Base-by-base conservation (phyloP, 2,888 invertebrate species). In the Drosophila testacea region DNA sequence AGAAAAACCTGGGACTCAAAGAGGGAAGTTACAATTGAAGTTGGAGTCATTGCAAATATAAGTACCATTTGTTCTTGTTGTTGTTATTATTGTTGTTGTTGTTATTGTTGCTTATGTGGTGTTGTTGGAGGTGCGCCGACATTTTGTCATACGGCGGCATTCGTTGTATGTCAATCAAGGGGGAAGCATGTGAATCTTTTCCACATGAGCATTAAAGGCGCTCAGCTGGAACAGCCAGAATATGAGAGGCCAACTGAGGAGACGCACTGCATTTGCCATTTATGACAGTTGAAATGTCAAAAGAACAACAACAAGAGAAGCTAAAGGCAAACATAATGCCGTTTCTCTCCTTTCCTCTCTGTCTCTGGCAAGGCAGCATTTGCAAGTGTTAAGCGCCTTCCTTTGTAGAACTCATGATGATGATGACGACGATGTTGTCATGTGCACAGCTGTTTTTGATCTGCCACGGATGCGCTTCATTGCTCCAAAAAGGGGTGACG, bases 211-310 rank as follows among this genome's bases (percentile, higher is more conserved):
- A 87, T 79, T 81, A 77, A 83, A 82, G 79, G 83, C 85, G 85
- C 88, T 87, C 83, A 69, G 61, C 65, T 72, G 88, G 74, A 85
- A 87, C 52, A 51, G 67, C 30, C 48, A 13, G 50, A 41, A 62
- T 34, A 28, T 22, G 30, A 7, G 62, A 44, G 51, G 39, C 56
- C 47, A 54, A 47, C 51, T 48, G 50, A 44, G 80, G 69, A 65
- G 61, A 75, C 72, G 73, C 81, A 81, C 77, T 87, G 89, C 90
- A 90, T 90, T 90, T 90, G 85, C 85, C 87, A 90, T 89, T 90
- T 90, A 89, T 90, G 90, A 90, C 90, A 90, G 87, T 88, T 89
- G 88, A 90, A 88, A 88, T 90, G 88, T 88, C 90, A 90, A 82
- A 83, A 85, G 88, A 86, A 28, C 62, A 63, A 42, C 63, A 47